Base-by-base conservation (phyloP, 1,140 invertebrate genomes). In the Trichonephila clavipes region DNA sequence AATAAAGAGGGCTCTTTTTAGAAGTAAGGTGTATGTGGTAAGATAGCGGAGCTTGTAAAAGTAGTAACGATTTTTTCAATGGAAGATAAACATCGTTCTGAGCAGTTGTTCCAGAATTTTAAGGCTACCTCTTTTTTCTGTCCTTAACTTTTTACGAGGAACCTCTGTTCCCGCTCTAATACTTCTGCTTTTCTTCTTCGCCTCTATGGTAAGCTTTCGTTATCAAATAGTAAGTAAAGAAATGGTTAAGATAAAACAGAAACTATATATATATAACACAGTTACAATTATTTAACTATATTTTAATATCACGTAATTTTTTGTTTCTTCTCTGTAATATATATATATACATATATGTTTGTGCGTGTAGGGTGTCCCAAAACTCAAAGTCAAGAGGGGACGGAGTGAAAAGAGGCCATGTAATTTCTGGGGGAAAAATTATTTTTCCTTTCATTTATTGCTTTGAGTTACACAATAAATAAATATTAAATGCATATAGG, bases 1-100 rank as follows among this genome's bases (percentile, higher is more conserved):
- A 81, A 81, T 81, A 81, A 81, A 34, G n/a, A 44, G 72, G 18
- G 28, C 28, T 34, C 40, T 34, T 81, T 81, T 81, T 81, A 34
- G n/a, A 28, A 34, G 72, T 24, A 81, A 44, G 72, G 72, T 34
- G 28, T 34, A 81, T 34, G 72, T 19, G 18, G 51, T 19, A 16
- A 64, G 62, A 64, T 64, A 64, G 19, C 21, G 62, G 62, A 18
- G 4, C 21, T 64, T 21, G 18, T 19, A 21, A 19, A 19, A 19
- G 18, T 21, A 21, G 62, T 64, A 64, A 64, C 62, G 62, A 64
- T 64, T 64, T 64, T 64, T 64, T 64, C 62, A 64, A 64, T 64
- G 62, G 21, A 64, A 64, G 62, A 64, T 64, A 64, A 64, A 64
- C 62, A 64, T 64, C 62, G 16, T 64, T 64, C 62, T 64, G 62